Base-by-base conservation (phyloP, 2,888 invertebrate genomes). In the Aporophyla lueneburgensis region DNA sequence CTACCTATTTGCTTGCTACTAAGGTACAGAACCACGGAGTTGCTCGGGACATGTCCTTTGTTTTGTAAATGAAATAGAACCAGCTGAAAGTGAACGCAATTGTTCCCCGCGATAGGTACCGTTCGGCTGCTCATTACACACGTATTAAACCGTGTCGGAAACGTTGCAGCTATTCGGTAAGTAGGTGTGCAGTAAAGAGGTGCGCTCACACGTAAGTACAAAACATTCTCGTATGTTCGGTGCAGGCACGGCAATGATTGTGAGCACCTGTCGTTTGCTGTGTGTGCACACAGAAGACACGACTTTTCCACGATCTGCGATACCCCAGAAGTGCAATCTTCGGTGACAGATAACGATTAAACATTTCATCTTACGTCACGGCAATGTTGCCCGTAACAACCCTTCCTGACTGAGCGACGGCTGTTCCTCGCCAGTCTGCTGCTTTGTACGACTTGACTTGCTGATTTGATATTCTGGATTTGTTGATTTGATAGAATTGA, bases 121-220 rank as follows among this genome's bases (percentile, higher is more conserved):
- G 54, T 16, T 56, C 19, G 56, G 54, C 59, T 71, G 56, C 59
- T 85, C 68, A 77, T 77, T 85, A 80, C 74, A 80, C 83, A 74
- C 83, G 51, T 84, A 83, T 80, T 73, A 73, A 75, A 77, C 70
- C 80, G 83, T 78, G 75, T 75, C 81, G 69, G 56, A 69, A 76
- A 59, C 59, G 40, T 74, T 62, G 72, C 67, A 72, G 80, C 63
- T 70, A 76, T 67, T 68, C 63, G 43, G 54, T 73, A 70, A 79
- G 49, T 61, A 56, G 16, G 58, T 62, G 53, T 40, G 33, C 33
- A 51, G 51, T 33, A 54, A 21, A 33, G 49, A 27, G 40, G 33
- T 66, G 54, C 43, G 46, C 33, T 46, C 49, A 24, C 53, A 58
- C 53, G 49, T 1, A 24, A n/a, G 66, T 46, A 3, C 10, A 46